phyloP scores from a whole-genome alignment of 2,113 vertebrate genomes.

The Vulpes lagopus region DNA sequence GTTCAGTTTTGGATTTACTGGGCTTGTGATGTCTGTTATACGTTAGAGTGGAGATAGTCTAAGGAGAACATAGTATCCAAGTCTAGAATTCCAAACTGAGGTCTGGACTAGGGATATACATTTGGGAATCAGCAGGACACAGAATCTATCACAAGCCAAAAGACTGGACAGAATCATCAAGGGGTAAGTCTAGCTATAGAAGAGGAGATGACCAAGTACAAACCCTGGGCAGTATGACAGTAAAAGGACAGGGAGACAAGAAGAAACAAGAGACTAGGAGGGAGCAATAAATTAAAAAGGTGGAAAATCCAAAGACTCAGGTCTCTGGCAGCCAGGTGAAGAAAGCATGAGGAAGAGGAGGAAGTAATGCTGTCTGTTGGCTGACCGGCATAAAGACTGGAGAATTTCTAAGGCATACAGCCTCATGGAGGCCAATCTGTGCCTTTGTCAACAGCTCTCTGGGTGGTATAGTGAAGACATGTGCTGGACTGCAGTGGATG shows the following conservation, averaged over 20 bases:
- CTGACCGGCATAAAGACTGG: not conserved
- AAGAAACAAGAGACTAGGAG: not conserved
- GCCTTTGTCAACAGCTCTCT: not conserved
- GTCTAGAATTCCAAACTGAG: not conserved
- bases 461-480: rapidly evolving
- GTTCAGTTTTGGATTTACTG: not conserved
- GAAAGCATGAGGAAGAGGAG: not conserved
- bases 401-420: not conserved
- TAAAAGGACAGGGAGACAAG: not conserved
- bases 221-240: not conserved
- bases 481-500: not conserved
- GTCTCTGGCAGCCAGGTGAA: not conserved
- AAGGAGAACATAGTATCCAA: not conserved
- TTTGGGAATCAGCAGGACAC: not conserved
- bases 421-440: not conserved
- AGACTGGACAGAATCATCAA: not conserved
- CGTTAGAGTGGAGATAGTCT: not conserved
- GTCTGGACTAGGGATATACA: not conserved
- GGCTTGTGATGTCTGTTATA: no score
- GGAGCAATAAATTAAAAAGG: not conserved
- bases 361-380: not conserved
- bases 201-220: not conserved
- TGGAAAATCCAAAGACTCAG: not conserved
- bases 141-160: not conserved
- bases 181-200: not conserved